A percentile compares a stretch with the other conserved stretches of the same genome.
Evolutionary conservation across 2,888 invertebrate genomes (phyloP).

Genomic region (Drosophila rubida): DNA sequence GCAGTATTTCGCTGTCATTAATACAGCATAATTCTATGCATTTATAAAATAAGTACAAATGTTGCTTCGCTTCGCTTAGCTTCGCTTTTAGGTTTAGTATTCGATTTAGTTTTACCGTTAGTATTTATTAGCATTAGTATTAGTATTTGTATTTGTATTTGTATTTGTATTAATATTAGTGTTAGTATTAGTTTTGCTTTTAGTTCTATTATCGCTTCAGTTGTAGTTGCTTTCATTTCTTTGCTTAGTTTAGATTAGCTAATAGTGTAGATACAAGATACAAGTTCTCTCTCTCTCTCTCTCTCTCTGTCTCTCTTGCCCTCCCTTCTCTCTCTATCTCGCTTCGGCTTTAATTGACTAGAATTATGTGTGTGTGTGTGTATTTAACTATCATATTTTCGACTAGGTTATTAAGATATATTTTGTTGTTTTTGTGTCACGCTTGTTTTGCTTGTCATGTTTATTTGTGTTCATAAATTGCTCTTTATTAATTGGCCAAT

Average conservation of each 20-base stretch:
- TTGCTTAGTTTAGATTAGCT: conserved; percentile 56
- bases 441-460: conserved; percentile 30
- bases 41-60: conserved; percentile 72
- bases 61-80: conserved; percentile 13
- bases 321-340: conserved; percentile 27
- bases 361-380: conserved; percentile 44
- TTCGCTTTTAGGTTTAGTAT: conserved; percentile 24
- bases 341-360: conserved; percentile 69
- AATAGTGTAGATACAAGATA: conserved; percentile 63
- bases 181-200: conserved; percentile 15
- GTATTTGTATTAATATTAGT: conserved; percentile 11
- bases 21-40: conserved; percentile 30
- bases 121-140: conserved; percentile 11
- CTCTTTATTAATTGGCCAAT: conserved; percentile 74
- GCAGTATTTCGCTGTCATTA: conserved; percentile 14
- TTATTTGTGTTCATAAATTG: conserved; percentile 56
- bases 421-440: conserved; percentile 2
- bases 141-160: conserved; percentile 17
- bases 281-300: conserved; percentile 38
- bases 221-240: conserved; percentile 18
- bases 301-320: background rate
- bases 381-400: conserved; percentile 43
- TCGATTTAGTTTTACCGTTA: conserved; percentile 15
- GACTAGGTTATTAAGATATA: conserved; percentile 68
- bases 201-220: conserved; percentile 3